Evolutionary conservation across 2,797 vertebrate genomes (phyloP).

Genomic region (Coregonus suidteri): DNA sequence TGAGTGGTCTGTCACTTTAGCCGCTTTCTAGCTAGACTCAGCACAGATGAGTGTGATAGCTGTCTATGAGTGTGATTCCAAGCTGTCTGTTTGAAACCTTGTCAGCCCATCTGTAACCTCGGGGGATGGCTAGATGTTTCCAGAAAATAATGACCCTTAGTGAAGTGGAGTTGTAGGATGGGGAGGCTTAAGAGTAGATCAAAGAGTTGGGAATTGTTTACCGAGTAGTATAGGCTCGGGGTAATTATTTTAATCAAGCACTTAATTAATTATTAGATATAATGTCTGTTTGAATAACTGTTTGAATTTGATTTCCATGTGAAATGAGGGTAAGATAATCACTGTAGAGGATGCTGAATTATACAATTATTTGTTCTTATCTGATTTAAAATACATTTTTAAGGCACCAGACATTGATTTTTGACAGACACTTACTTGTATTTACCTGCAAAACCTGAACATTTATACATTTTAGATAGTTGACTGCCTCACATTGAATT

Average conservation of each 20-base stretch:
- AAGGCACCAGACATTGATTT: constrained; percentile 36
- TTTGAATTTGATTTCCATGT: constrained; percentile 40
- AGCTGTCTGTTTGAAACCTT: constrained; percentile 8
- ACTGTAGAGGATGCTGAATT: constrained; percentile 21
- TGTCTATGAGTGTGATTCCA: constrained; percentile 6
- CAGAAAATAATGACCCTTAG: constrained; percentile 20
- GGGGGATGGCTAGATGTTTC: constrained; percentile 23
- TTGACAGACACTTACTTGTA: constrained; percentile 3
- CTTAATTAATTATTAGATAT: constrained; percentile 51
- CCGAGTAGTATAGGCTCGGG: constrained; percentile 26
- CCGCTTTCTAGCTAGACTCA: constrained; percentile 22
- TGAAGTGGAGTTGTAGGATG: constrained; percentile 16
- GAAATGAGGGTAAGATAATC: constrained; percentile 10
- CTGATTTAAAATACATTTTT: constrained; percentile 33
- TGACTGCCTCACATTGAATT: not conserved
- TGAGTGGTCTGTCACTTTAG: constrained; percentile 36
- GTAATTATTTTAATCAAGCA: constrained; percentile 52
- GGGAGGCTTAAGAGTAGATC: constrained; percentile 23
- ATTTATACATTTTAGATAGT: not conserved
- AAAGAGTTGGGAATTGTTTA: constrained; percentile 35
- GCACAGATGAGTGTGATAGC: not conserved
- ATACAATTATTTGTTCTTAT: constrained; percentile 26
- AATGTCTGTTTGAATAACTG: constrained; percentile 21
- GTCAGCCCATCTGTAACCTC: constrained; percentile 18
- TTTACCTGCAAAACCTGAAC: not conserved